Evolutionary conservation across 1,140 invertebrate species (phyloP).

Genomic region (Atta texana): DNA sequence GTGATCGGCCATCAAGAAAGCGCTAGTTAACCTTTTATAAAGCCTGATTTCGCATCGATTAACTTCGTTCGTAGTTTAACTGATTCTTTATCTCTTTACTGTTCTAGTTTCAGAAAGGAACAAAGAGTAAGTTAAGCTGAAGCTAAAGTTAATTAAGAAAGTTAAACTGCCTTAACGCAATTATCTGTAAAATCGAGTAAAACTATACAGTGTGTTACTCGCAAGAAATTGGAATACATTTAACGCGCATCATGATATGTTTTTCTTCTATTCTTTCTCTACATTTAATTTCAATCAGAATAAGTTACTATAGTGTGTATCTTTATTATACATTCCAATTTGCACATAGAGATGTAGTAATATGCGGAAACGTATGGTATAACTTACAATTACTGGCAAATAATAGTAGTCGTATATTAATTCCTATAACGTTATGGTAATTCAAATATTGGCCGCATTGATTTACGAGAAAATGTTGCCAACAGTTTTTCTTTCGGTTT

Average conservation of each 20-base stretch:
- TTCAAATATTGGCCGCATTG: constrained; percentile 65
- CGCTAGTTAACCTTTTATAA: constrained; percentile 28
- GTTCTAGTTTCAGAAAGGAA: constrained; percentile 17
- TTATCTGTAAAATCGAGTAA: constrained; percentile 8
- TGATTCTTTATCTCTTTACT: constrained; percentile 39
- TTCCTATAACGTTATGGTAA: constrained; percentile 55
- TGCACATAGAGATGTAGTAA: not conserved
- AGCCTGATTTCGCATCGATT: constrained; percentile 1
- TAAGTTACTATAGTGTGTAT: not conserved
- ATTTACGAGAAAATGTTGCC: constrained; percentile 66
- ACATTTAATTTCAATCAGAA: not conserved
- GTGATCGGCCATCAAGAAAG: constrained; percentile 34
- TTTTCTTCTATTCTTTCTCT: constrained; percentile 14
- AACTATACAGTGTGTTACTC: constrained; percentile 16
- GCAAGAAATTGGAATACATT: constrained; percentile 34
- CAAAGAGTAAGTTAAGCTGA: constrained; percentile 49
- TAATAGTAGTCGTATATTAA: constrained; percentile 60
- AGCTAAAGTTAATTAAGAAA: constrained; percentile 48
- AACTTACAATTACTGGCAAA: constrained; percentile 44
- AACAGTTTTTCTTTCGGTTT: constrained; percentile 61
- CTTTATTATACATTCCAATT: constrained; percentile 8
- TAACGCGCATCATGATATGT: not conserved
- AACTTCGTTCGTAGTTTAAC: constrained; percentile 25
- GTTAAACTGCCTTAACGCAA: constrained; percentile 36
- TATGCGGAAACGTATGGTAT: not conserved